Conservation (phyloP, 2,113 vertebrate genomes). For the Sturnus vulgaris region DNA sequence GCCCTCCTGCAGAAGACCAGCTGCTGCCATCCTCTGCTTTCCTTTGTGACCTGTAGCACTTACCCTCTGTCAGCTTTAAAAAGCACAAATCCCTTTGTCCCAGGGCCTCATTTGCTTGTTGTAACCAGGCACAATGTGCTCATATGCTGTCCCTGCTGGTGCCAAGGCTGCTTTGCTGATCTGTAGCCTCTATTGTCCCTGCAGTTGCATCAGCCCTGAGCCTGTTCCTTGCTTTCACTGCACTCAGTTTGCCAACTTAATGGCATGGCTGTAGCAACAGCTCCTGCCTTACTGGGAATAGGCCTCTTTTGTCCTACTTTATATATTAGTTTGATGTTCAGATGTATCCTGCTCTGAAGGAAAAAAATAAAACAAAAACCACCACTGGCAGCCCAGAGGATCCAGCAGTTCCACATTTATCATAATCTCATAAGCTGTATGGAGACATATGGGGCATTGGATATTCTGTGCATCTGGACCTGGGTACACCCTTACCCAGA, state of each 20-base stretch:
- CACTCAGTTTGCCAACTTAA: background rate
- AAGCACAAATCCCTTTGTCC: constrained; percentile 52
- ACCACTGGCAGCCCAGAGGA: background rate
- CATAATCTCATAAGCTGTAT: accelerated
- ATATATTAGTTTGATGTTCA: background rate
- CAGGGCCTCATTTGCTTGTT: constrained; percentile 13
- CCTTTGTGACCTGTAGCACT: background rate
- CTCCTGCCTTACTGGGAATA: background rate
- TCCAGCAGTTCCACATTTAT: background rate
- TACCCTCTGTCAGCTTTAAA: constrained; percentile 11
- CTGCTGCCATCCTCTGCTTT: background rate
- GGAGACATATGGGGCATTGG: background rate
- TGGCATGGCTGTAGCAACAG: background rate
- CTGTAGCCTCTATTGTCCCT: constrained; percentile 51
- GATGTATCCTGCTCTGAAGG: background rate
- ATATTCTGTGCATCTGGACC: background rate
- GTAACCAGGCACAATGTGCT: constrained; percentile 46
- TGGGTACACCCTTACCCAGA: background rate
- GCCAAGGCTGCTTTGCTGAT: constrained; percentile 39
- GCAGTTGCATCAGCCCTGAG: constrained; percentile 19
- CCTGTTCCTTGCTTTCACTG: background rate
- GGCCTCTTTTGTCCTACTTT: background rate
- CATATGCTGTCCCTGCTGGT: constrained; percentile 17
- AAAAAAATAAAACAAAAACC: background rate
- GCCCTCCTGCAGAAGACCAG: background rate